Percentiles rank a stretch among this genome's conserved stretches.
Conservation (phyloP, 2,113 vertebrate species). For the Bufo bufo region DNA sequence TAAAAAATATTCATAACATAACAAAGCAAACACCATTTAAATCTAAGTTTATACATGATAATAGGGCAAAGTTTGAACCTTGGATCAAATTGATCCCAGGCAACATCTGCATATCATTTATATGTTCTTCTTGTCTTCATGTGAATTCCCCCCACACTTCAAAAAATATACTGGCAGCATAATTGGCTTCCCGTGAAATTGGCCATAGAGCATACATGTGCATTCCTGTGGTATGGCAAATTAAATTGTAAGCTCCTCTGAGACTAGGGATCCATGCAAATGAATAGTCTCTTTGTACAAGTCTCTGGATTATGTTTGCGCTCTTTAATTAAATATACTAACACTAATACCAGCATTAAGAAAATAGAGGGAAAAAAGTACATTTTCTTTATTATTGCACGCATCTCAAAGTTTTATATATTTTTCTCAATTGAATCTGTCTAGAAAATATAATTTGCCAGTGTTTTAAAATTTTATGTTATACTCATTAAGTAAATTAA, state of each 20-base stretch:
- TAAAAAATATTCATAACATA: not conserved
- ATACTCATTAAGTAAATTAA: no score
- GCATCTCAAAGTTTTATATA: not conserved
- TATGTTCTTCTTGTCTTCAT: conserved; percentile 21
- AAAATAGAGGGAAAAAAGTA: not conserved
- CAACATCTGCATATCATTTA: conserved; percentile 6
- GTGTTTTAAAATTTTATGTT: no score
- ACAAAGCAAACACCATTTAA: not conserved
- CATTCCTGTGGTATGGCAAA: conserved; percentile 24
- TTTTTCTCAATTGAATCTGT: not conserved
- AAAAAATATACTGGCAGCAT: conserved; percentile 31
- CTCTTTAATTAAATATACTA: conserved; percentile 3
- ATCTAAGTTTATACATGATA: not conserved
- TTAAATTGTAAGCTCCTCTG: conserved; percentile 25
- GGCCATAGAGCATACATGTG: conserved; percentile 21
- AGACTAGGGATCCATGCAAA: not conserved
- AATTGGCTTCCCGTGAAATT: conserved; percentile 29
- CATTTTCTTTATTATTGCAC: not conserved
- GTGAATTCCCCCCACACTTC: conserved; percentile 18
- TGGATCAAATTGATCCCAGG: conserved; percentile 8
- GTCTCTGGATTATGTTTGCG: conserved; percentile 8
- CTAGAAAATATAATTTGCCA: not conserved
- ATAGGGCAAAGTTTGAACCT: conserved; percentile 1
- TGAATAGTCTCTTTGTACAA: conserved; percentile 24
- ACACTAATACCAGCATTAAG: not conserved